Base-by-base conservation (phyloP, 1,140 invertebrate species). In the Bactericera cockerelli region DNA sequence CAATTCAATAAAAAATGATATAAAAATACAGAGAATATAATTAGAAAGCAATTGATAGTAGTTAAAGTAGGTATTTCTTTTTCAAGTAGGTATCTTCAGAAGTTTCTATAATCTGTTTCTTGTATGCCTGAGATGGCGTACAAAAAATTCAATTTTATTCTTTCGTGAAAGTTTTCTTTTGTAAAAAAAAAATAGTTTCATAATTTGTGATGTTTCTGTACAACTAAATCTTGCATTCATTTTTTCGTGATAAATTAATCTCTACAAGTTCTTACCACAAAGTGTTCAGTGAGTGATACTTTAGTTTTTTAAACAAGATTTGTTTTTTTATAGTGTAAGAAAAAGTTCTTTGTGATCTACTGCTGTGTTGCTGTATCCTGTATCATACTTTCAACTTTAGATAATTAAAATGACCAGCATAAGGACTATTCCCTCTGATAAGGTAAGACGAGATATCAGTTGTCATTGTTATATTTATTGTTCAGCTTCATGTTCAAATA, bases 241-340 rank as follows among this genome's bases (percentile, higher is more conserved):
- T 19, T 19, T 19, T 19, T 19, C 19, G 22, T 19, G 22, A 19
- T 49, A 49, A 19, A 16, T 16, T 49, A 22, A 49, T 49, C 10
- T 36, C 16, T 36, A 10, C n/a, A 49, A 19, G 3, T 19, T 49
- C n/a, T n/a, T n/a, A 49, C 22, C 22, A 4, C 42, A n/a, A 49
- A 49, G 42, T 49, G 42, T 49, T 49, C 42, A 49, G 42, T 49
- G 4, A 49, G 22, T 49, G n/a, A 49, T 49, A 16, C 3, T 49
- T 49, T 49, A 49, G n/a, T 49, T 49, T 49, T 16, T n/a, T n/a
- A n/a, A n/a, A n/a, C n/a, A 49, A n/a, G n/a, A 49, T 49, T 49
- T 49, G 33, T 11, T 49, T 4, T 19, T 16, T 49, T 49, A 31
- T 31, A 6, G 4, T 31, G 28, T 31, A 13, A 31, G 28, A 31